Evolutionary conservation across 2,113 vertebrate genomes (phyloP), one percentile per base, ranked within the genome.

Genomic region (Alaudala cheleensis): DNA sequence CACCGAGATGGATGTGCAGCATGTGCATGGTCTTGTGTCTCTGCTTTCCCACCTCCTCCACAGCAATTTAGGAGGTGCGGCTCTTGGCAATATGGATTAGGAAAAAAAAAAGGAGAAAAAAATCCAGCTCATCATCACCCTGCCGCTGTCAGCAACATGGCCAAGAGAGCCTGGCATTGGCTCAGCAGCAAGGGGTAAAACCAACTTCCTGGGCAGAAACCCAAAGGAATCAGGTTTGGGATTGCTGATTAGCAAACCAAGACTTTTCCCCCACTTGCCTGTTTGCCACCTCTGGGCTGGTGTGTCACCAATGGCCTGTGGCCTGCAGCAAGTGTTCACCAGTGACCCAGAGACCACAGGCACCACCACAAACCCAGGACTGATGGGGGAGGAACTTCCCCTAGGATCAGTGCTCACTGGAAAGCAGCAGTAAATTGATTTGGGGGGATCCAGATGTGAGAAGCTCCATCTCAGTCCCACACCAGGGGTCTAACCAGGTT

Each of bases 21-120:
- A 93, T 96, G 81, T 70, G 92, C 80, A 89, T 39, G 79, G 90
- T 95, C 90, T 95, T 96, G 95, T 85, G 95, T 80, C 90, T 92
- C 64, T 76, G 51, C 93, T 84, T 89, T 61, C 80, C 91, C 42
- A 69, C 94, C 95, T 96, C 95, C 95, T 94, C 94, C 79, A 17
- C 94, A 94, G 82, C 87, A 93, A 93, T 96, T 96, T 92, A 92
- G 62, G 71, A 87, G 95, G 92, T 34, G 92, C 0, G 67, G 86
- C 84, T 93, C 78, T 88, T 90, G 86, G 96, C 85, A 95, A 37
- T 21, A 74, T 0, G 2, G 54, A 86, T 86, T 84, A 83, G 74
- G 71, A 10, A 58, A 66, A 60, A 37, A 57, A 71, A 50, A 44
- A 45, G 39, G 5, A 49, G 47, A 5, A 40, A 86, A 83, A 93